Evolutionary conservation across 2,113 vertebrate genomes (phyloP).

Genomic region (Lepidothrix coronata): DNA sequence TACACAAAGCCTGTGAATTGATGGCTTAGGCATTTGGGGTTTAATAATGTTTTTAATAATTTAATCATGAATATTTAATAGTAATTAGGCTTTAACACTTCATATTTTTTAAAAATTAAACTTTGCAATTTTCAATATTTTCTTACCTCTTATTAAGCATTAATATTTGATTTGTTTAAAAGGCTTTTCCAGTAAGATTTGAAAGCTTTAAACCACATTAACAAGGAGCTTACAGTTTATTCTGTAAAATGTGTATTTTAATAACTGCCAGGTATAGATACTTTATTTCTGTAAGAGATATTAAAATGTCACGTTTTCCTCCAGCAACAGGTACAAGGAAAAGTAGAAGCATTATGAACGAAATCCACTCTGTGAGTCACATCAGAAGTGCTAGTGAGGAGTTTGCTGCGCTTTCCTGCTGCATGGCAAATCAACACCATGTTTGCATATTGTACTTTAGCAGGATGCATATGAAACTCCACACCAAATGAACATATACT

Average conservation of each 20-base stretch:
- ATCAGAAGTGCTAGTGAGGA: background rate
- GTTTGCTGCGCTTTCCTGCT: background rate
- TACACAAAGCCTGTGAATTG: background rate
- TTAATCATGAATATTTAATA: slow-evolving; percentile 70
- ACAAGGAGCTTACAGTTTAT: slow-evolving; percentile 11
- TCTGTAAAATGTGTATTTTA: slow-evolving; percentile 35
- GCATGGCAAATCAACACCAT: background rate
- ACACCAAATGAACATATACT: background rate
- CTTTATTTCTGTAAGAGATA: background rate
- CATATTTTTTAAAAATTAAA: slow-evolving; percentile 65
- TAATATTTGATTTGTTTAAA: slow-evolving; percentile 69
- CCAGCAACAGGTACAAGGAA: background rate
- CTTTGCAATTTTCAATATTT: slow-evolving; percentile 41
- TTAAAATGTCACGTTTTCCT: background rate
- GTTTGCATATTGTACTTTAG: background rate
- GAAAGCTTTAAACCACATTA: slow-evolving; percentile 35
- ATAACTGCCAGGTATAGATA: slow-evolving; percentile 9
- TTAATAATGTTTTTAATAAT: slow-evolving; percentile 64
- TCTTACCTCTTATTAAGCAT: slow-evolving; percentile 55
- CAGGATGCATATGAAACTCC: background rate
- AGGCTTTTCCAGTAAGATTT: background rate
- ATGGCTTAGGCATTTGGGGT: slow-evolving; percentile 1
- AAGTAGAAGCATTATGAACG: background rate
- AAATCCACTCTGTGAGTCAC: background rate
- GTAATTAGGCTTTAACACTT: slow-evolving; percentile 48